Percentiles rank a stretch among this genome's conserved stretches.
Conservation (phyloP, 2,888 invertebrate genomes). For the Polymixis flavicincta region DNA sequence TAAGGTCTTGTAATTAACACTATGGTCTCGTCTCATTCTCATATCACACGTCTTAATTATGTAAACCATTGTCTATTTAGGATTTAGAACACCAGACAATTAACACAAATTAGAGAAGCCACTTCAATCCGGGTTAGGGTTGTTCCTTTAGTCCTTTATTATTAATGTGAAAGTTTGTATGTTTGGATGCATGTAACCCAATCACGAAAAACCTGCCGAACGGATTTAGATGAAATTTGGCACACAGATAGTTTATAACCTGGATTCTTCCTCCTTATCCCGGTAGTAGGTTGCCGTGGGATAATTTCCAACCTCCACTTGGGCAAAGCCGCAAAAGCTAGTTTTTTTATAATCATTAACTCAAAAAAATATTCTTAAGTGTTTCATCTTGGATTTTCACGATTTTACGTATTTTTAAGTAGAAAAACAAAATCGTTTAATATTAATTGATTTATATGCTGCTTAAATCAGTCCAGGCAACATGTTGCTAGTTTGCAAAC, state of each 20-base stretch:
- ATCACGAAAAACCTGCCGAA: no score
- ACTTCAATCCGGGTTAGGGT: slow-evolving; percentile 28
- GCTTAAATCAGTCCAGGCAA: not conserved
- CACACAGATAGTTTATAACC: no score
- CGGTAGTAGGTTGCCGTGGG: no score
- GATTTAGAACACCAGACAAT: slow-evolving; percentile 41
- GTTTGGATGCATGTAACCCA: no score
- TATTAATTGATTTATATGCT: not conserved
- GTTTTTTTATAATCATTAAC: not conserved
- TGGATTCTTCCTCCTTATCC: no score
- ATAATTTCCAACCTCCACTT: no score
- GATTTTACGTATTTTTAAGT: not conserved
- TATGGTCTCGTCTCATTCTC: not conserved
- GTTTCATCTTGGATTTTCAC: not conserved
- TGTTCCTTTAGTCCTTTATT: no score
- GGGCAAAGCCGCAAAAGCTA: no score
- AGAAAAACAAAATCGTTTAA: not conserved
- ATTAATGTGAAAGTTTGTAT: no score
- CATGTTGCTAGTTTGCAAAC: not conserved
- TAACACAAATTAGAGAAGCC: slow-evolving; percentile 43
- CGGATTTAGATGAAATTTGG: no score
- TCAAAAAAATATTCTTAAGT: not conserved
- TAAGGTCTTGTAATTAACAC: slow-evolving; percentile 19
- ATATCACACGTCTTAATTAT: slow-evolving; percentile 24
- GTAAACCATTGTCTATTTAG: slow-evolving; percentile 38